These are phyloP conservation scores for Pangasius krempfi DNA, from an alignment of 2,797 vertebrate species.

Conservation along the genomic window DNA sequence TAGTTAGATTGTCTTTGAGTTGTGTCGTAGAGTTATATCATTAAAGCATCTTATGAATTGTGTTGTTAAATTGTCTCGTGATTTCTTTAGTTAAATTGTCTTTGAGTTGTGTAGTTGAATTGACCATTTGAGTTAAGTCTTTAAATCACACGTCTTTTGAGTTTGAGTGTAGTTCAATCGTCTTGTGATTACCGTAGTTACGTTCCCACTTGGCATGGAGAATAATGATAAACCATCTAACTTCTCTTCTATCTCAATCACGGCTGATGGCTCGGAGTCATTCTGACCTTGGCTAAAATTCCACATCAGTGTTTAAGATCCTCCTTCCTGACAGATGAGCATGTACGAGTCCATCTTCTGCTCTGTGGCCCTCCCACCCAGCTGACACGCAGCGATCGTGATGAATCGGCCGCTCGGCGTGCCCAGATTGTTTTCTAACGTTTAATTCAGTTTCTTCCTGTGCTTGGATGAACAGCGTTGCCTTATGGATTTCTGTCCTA, in stretches of 20 bases:
- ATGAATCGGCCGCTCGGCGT: conserved; percentile 96
- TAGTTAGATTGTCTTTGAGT: neutral
- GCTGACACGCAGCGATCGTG: conserved; percentile 89
- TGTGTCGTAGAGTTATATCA: neutral
- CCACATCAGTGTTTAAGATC: conserved; percentile 78
- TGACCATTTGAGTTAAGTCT: neutral
- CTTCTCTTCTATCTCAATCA: conserved; percentile 27
- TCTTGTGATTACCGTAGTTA: neutral
- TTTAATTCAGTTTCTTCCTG: conserved; percentile 99
- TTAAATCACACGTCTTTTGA: neutral
- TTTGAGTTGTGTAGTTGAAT: neutral
- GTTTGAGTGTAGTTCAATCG: neutral
- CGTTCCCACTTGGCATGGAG: conserved; percentile 2
- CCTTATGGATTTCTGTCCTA: conserved; percentile 99
- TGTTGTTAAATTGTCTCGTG: neutral
- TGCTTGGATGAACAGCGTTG: conserved; percentile 97
- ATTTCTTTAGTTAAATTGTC: neutral
- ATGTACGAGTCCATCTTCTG: conserved; percentile 72
- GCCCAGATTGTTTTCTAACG: conserved; percentile 99
- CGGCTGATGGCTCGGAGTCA: neutral
- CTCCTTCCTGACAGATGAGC: conserved; percentile 79
- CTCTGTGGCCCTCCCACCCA: conserved; percentile 81
- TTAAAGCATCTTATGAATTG: neutral
- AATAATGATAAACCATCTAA: conserved; percentile 38
- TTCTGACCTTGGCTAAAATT: conserved; percentile 79